Base-by-base conservation (phyloP, 2,797 vertebrate genomes). In the Oreochromis mossambicus region DNA sequence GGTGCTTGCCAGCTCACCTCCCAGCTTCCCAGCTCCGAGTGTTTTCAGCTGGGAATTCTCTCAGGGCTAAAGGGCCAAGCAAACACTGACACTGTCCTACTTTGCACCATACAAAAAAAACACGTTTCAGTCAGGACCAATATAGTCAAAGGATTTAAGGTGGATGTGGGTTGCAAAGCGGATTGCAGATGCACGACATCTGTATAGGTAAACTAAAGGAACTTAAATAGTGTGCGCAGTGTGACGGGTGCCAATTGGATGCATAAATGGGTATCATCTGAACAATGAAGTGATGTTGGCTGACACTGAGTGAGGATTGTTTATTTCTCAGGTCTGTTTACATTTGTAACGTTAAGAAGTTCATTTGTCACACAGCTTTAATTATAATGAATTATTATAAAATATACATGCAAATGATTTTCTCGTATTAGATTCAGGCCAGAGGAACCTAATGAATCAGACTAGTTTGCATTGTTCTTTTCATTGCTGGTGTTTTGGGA, bases 21-120 rank as follows among this genome's bases (percentile, higher is more conserved):
- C 81, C 80, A 43, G 83, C 82, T 88, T 93, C 90, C 86, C 52
- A 56, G 85, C 81, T 80, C 70, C 3, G 38, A 82, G 77, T 90
- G 91, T 92, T 92, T 94, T 93, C 93, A 93, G 88, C 38, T 63
- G 92, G 92, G 90, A 95, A 90, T 94, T 94, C 89, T 94, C 89
- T 46, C 17, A 2, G 19, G 70, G 70, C 70, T 75, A 75, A 50
- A 50, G 43, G 70, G 26, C 10, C 10, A 91, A 92, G 85, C 84
- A 92, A 92, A 93, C 91, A 94, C 88, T 92, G 93, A 88, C 90
- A 89, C 83, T 84, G 54, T 79, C 66, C 88, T 90, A 83, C 84
- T 84, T 70, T 84, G 84, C 86, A 83, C 56, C 75, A 4, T 63
- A 70, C 14, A 43, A 43, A 46, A 41, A 83, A 87, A 87, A 88